Conservation (phyloP, 1,140 invertebrate species). For the Brachionus manjavacas region DNA sequence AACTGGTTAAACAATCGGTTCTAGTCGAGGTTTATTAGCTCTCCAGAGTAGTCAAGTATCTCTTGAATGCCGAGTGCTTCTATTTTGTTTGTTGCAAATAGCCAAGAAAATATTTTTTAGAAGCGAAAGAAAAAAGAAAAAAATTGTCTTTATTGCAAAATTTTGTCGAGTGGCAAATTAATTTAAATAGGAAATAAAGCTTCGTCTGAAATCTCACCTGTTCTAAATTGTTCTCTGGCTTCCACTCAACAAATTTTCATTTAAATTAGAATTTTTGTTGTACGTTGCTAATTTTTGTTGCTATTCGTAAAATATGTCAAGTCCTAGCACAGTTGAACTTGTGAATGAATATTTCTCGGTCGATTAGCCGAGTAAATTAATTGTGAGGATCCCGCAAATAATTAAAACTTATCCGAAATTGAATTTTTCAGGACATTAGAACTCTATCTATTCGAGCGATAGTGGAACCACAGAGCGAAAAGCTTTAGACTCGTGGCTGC, state of each 20-base stretch:
- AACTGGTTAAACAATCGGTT: slow-evolving; percentile 8
- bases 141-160: background rate
- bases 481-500: background rate
- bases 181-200: background rate
- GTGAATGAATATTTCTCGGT: background rate
- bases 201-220: background rate
- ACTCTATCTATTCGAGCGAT: background rate
- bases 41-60: slow-evolving; percentile 1
- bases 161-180: background rate
- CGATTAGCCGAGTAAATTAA: background rate
- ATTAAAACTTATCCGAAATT: background rate
- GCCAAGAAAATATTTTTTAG: background rate
- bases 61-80: background rate
- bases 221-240: background rate
- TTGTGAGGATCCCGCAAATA: background rate
- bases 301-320: background rate
- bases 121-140: background rate
- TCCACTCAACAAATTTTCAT: background rate
- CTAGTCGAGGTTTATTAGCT: background rate
- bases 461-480: background rate
- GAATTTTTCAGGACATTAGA: background rate
- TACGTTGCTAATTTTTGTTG: background rate
- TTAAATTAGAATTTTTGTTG: background rate
- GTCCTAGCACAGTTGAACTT: background rate
- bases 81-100: background rate